Conservation (phyloP, 1,140 invertebrate genomes). For the Heliconius melpomene region DNA sequence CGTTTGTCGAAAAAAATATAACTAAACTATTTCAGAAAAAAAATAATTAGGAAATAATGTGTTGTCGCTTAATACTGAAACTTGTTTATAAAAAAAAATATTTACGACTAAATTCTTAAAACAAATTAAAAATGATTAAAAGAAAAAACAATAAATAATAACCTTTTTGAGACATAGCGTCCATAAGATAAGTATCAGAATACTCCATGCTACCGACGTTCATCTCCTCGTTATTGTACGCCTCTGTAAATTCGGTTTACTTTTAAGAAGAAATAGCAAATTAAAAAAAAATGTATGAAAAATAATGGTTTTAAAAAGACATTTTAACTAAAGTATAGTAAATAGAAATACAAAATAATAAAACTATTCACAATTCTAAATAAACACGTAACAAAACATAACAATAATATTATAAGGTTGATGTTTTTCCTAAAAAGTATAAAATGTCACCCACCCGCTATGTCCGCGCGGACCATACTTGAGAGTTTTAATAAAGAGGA, state of each 20-base stretch:
- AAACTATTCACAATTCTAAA: too few relatives aligned
- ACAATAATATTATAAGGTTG: too few relatives aligned
- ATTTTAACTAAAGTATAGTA: too few relatives aligned
- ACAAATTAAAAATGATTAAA: conserved; percentile 11
- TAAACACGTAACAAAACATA: too few relatives aligned
- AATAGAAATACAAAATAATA: too few relatives aligned
- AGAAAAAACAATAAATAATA: conserved; percentile 3
- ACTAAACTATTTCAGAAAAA: too few relatives aligned
- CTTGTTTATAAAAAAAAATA: background rate
- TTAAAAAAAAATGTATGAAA: too few relatives aligned
- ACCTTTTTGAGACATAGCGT: conserved; percentile 32
- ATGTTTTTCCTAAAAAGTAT: background rate
- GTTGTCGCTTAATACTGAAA: too few relatives aligned
- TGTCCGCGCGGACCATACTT: conserved; percentile 25
- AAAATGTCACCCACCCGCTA: conserved; percentile 26
- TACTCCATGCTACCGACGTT: conserved; percentile 16
- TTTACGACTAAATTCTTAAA: background rate
- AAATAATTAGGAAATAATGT: too few relatives aligned
- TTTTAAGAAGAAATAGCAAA: background rate
- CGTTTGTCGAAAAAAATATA: too few relatives aligned
- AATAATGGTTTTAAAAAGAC: too few relatives aligned
- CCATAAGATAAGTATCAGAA: conserved; percentile 26
- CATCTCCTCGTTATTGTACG: conserved; percentile 18
- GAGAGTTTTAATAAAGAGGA: conserved; percentile 30
- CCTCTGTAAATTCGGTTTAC: conserved; percentile 25